Percentiles rank a stretch among this genome's conserved stretches.
phyloP scores from a whole-genome alignment of 2,797 vertebrate genomes.

The Argya squamiceps region DNA sequence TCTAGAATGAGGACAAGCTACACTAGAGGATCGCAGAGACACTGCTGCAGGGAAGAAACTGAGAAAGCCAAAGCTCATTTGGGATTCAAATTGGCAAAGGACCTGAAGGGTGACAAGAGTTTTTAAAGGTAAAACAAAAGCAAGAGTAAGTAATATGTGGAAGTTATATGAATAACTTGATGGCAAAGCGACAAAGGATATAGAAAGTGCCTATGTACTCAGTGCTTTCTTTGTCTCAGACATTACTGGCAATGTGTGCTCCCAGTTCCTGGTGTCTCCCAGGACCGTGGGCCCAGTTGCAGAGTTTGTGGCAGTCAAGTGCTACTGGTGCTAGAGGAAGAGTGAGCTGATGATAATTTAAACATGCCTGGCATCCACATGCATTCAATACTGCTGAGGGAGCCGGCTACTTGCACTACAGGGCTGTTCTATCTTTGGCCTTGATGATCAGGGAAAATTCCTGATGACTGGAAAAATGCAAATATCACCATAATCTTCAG shows the following conservation, averaged over 20 bases:
- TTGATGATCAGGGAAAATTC: background rate
- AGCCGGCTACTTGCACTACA: background rate
- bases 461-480: background rate
- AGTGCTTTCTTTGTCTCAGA: background rate
- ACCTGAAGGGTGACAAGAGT: background rate
- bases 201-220: background rate
- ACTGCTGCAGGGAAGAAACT: background rate
- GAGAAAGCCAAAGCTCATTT: background rate
- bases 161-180: background rate
- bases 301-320: background rate
- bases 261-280: background rate
- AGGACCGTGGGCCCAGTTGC: background rate
- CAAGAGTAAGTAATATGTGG: background rate
- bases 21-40: background rate
- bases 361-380: background rate
- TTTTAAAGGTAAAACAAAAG: background rate
- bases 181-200: background rate
- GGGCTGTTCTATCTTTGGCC: background rate
- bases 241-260: background rate
- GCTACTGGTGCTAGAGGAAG: background rate
- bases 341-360: background rate
- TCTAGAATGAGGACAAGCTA: background rate
- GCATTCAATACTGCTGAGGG: background rate
- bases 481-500: background rate
- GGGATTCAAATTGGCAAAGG: background rate